phyloP scores from a whole-genome alignment of 2,888 invertebrate genomes.

The Conistra vaccinii region DNA sequence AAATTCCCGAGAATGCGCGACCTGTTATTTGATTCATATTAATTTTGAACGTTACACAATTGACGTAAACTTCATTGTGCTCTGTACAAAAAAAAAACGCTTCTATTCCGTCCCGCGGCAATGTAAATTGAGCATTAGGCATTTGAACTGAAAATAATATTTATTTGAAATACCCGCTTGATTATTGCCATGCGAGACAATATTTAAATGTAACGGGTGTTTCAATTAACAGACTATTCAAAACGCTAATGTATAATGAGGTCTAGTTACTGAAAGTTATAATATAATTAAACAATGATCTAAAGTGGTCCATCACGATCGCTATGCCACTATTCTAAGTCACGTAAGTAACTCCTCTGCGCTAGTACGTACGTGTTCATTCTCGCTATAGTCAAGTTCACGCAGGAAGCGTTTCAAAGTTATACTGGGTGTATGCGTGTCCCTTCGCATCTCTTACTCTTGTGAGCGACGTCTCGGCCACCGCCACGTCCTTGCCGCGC shows the following conservation, averaged over 20 bases:
- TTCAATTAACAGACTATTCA: conserved; percentile 28
- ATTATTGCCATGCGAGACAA: background rate
- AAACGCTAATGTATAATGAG: conserved; percentile 38
- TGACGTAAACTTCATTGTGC: background rate
- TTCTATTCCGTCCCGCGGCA: background rate
- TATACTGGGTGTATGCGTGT: conserved; percentile 79
- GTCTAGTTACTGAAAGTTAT: conserved; percentile 30
- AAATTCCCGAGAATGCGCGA: background rate
- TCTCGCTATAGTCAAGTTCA: conserved; percentile 73
- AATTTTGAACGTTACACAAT: background rate
- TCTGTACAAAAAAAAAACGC: no score
- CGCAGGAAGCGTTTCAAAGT: conserved; percentile 81
- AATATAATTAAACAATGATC: conserved; percentile 19
- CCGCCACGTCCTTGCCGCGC: conserved; percentile 92
- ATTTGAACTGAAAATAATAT: conserved; percentile 9
- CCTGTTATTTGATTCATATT: background rate
- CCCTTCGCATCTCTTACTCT: conserved; percentile 92
- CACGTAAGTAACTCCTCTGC: background rate
- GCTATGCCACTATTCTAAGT: conserved; percentile 51
- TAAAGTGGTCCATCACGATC: conserved; percentile 43
- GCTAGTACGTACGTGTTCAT: conserved; percentile 63
- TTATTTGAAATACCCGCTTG: conserved; percentile 37
- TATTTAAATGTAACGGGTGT: conserved; percentile 6
- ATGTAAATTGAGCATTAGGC: background rate
- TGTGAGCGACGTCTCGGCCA: conserved; percentile 95